phyloP scores from a whole-genome alignment of 1,140 invertebrate genomes.

The Drosophila jambulina region DNA sequence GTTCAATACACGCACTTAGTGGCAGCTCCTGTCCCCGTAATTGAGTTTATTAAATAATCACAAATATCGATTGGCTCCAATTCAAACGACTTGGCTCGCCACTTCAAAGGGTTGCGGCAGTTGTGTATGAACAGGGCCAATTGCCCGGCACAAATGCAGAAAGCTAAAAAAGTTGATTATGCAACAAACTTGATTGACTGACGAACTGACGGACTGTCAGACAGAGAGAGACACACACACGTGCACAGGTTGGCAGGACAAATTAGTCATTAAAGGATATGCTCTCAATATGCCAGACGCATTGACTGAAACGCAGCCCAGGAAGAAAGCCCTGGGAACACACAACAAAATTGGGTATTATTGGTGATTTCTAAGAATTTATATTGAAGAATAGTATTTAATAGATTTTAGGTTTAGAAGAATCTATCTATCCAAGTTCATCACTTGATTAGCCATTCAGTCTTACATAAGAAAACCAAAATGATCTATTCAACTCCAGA shows the following conservation, averaged over 20 bases:
- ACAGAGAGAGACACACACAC: slow-evolving; percentile 6
- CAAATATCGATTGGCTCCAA: slow-evolving; percentile 73
- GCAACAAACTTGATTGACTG: slow-evolving; percentile 43
- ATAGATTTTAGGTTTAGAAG: background rate
- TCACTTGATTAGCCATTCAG: background rate
- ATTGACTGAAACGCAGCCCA: slow-evolving; percentile 24
- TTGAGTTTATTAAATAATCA: slow-evolving; percentile 84
- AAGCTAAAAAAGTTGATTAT: slow-evolving; percentile 47
- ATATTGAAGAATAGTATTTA: background rate
- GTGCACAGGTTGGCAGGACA: slow-evolving; percentile 34
- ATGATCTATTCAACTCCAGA: background rate
- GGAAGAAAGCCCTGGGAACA: slow-evolving; percentile 32
- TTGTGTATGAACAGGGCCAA: slow-evolving; percentile 44
- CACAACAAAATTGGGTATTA: background rate
- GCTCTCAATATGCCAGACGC: slow-evolving; percentile 47
- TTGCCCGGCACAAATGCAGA: slow-evolving; percentile 64
- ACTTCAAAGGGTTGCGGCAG: slow-evolving; percentile 15
- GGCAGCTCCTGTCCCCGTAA: slow-evolving; percentile 44
- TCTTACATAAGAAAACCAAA: background rate
- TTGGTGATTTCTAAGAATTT: background rate
- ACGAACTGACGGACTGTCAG: slow-evolving; percentile 35
- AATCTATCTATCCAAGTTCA: background rate
- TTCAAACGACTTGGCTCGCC: slow-evolving; percentile 6
- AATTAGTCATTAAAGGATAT: slow-evolving; percentile 76
- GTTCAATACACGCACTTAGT: slow-evolving; percentile 43